Percentiles rank a stretch among this genome's conserved stretches.
These are phyloP conservation scores for Coracias cyanogaster DNA, from an alignment of 2,797 vertebrate species.

Conservation along the genomic window DNA sequence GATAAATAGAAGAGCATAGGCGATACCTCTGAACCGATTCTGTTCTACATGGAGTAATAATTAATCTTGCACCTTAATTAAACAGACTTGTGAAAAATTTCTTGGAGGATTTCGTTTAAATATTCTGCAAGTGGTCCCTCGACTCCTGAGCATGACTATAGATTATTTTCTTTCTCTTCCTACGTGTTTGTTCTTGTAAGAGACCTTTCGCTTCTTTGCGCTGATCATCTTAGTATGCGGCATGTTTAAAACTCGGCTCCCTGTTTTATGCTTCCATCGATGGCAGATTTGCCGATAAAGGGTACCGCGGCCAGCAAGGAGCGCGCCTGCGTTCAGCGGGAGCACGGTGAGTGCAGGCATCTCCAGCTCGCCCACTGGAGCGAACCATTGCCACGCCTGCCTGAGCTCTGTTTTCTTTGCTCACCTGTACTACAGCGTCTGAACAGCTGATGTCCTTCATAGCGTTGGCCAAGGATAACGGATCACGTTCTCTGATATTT, in stretches of 20 bases:
- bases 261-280: background rate
- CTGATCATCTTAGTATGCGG: background rate
- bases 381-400: background rate
- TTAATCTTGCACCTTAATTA: slow-evolving; percentile 68
- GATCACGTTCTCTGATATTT: background rate
- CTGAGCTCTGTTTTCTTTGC: background rate
- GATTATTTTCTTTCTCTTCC: background rate
- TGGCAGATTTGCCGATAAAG: background rate
- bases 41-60: slow-evolving; percentile 46
- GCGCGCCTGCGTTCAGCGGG: background rate
- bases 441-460: background rate
- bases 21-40: slow-evolving; percentile 43
- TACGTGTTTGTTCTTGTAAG: background rate
- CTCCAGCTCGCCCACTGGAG: background rate
- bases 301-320: background rate
- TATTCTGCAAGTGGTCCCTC: background rate
- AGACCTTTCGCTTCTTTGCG: background rate
- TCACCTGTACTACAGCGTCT: background rate
- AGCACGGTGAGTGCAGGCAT: background rate
- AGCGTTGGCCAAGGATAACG: background rate
- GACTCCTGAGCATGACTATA: background rate
- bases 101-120: slow-evolving; percentile 30
- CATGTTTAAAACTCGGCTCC: background rate
- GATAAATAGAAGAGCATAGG: slow-evolving; percentile 27
- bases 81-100: slow-evolving; percentile 33